A percentile compares a stretch with the other conserved stretches of the same genome.
Evolutionary conservation across 2,888 invertebrate genomes (phyloP).

Genomic region (Oligia fasciuncula): DNA sequence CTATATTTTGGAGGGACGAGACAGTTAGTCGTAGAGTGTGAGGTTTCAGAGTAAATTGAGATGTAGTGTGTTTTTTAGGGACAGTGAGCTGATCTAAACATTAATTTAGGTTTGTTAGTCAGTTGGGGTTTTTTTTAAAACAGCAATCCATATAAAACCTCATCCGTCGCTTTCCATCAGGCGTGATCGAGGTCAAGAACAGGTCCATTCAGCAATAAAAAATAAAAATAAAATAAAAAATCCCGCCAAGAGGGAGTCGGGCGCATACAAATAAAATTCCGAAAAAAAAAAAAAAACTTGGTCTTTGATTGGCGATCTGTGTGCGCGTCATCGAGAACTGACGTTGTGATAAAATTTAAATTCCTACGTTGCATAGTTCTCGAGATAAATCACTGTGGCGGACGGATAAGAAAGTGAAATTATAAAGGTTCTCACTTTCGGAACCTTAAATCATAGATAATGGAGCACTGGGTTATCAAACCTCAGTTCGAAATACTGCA

Average conservation of each 20-base stretch:
- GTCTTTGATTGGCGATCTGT: neutral
- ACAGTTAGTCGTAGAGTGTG: constrained; percentile 8
- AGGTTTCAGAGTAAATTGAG: constrained; percentile 14
- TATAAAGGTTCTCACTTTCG: neutral
- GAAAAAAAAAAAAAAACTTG: neutral
- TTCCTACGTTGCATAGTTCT: neutral
- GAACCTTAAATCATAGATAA: too few species aligned
- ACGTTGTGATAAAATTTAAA: neutral
- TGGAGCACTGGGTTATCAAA: too few species aligned
- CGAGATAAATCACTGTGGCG: too few species aligned
- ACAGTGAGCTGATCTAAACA: neutral
- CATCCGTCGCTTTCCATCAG: neutral
- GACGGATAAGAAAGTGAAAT: neutral
- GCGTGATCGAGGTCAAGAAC: neutral
- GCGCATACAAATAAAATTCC: neutral
- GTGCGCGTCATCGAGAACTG: neutral
- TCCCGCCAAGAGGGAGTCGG: neutral
- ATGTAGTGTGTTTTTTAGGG: constrained; percentile 7
- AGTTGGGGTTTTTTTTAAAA: too few species aligned
- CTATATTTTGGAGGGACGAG: constrained; percentile 45
- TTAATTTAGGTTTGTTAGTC: too few species aligned
- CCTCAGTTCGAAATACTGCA: too few species aligned
- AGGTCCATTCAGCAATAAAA: neutral
- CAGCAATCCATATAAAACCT: neutral
- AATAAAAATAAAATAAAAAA: neutral